Evolutionary conservation across 2,113 vertebrate genomes (phyloP).

Genomic region (Aspiorhynchus laticeps): DNA sequence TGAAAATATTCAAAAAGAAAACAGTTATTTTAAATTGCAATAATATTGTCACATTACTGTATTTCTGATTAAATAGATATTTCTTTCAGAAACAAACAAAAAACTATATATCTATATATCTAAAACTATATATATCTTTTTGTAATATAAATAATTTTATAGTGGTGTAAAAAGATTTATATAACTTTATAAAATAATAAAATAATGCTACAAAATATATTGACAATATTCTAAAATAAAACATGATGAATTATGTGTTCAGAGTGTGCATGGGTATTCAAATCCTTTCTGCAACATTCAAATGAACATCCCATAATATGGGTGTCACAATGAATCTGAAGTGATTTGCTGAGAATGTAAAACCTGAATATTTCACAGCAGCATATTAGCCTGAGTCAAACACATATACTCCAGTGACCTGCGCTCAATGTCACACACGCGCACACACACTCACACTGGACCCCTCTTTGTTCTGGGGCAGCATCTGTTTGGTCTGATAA

Average conservation of each 20-base stretch:
- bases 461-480: slow-evolving; percentile 53
- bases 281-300: not conserved
- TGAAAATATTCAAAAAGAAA: not conserved
- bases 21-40: not conserved
- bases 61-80: not conserved
- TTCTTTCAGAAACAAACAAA: not conserved
- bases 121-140: not conserved
- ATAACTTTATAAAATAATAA: not conserved
- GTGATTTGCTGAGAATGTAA: slow-evolving; percentile 33
- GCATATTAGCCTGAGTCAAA: slow-evolving; percentile 34
- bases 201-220: not conserved
- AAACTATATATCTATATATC: too few relatives aligned
- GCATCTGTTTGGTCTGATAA: slow-evolving; percentile 61
- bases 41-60: not conserved
- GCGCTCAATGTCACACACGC: slow-evolving; percentile 41
- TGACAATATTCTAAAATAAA: not conserved
- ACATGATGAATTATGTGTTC: not conserved
- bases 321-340: slow-evolving; percentile 31
- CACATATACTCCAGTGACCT: slow-evolving; percentile 42
- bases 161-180: not conserved
- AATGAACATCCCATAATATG: slow-evolving; percentile 17
- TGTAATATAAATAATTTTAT: not conserved
- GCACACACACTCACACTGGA: slow-evolving; percentile 48
- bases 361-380: slow-evolving; percentile 30
- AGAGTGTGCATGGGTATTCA: not conserved